phyloP scores from a whole-genome alignment of 2,797 vertebrate genomes.

The Amblyraja radiata region DNA sequence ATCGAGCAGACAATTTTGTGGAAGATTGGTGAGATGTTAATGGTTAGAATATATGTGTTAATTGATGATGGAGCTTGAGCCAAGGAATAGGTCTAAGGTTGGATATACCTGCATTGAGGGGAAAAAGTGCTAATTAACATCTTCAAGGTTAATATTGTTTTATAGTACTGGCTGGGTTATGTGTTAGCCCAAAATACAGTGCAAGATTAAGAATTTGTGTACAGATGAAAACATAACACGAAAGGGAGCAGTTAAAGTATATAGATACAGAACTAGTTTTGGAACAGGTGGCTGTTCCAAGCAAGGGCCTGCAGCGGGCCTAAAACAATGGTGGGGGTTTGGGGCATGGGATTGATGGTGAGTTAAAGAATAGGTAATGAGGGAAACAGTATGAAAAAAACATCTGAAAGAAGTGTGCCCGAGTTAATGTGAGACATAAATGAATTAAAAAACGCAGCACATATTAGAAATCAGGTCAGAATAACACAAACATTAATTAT shows the following conservation, averaged over 20 bases:
- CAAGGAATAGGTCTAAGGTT: not conserved
- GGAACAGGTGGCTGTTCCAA: not conserved
- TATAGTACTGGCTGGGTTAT: too few species aligned
- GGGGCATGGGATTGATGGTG: not conserved
- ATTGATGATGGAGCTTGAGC: too few species aligned
- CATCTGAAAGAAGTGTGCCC: not conserved
- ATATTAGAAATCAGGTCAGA: not conserved
- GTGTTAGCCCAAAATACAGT: not conserved
- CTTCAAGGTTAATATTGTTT: not conserved
- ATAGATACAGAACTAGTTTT: not conserved
- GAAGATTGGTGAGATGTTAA: not conserved
- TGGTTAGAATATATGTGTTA: not conserved
- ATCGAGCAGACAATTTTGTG: not conserved
- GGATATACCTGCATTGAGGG: not conserved
- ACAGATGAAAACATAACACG: not conserved
- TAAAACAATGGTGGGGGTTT: too few species aligned
- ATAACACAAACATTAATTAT: not conserved
- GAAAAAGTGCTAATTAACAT: not conserved
- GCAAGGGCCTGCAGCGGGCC: not conserved
- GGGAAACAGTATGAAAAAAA: not conserved
- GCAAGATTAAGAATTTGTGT: not conserved
- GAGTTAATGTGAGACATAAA: not conserved
- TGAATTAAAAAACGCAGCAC: not conserved
- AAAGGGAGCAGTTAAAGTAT: not conserved
- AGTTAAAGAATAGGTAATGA: not conserved